Conservation (phyloP, 2,113 vertebrate genomes). For the Elephas maximus region DNA sequence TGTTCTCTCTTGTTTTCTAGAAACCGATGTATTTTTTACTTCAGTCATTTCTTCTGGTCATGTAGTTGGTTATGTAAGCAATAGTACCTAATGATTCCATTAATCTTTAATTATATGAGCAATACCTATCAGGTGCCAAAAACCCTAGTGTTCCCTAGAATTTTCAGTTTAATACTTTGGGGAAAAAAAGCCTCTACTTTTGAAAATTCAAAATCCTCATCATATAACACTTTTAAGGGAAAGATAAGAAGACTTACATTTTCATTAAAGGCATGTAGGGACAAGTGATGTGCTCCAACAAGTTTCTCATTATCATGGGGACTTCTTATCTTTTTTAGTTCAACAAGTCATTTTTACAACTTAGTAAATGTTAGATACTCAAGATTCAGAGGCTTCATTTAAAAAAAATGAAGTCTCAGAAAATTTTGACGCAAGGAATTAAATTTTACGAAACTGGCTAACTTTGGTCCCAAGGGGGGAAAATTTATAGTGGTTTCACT, state of each 20-base stretch:
- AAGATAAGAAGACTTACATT: neutral
- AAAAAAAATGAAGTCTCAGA: constrained; percentile 70
- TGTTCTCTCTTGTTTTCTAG: neutral
- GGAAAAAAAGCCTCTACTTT: neutral
- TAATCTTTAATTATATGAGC: constrained; percentile 60
- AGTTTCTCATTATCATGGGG: constrained; percentile 32
- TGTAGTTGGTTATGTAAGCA: constrained; percentile 16
- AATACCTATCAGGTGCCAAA: neutral
- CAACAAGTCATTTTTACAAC: constrained; percentile 66
- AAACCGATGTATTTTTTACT: constrained; percentile 52
- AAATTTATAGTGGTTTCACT: constrained; percentile 69
- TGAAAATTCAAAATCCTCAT: constrained; percentile 39
- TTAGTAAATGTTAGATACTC: constrained; percentile 47
- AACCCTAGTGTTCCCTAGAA: constrained; percentile 28
- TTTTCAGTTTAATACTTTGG: constrained; percentile 2
- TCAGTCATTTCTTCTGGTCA: constrained; percentile 24
- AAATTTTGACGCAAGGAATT: constrained; percentile 30
- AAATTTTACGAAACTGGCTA: constrained; percentile 66
- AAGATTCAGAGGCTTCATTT: constrained; percentile 62
- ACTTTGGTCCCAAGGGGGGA: constrained; percentile 47
- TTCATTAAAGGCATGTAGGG: constrained; percentile 56
- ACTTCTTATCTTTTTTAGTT: constrained; percentile 46
- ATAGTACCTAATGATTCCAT: constrained; percentile 18
- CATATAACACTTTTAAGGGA: constrained; percentile 2
- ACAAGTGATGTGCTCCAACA: constrained; percentile 16